Base-by-base conservation (phyloP, 1,140 invertebrate species). In the Danaus melanippus region DNA sequence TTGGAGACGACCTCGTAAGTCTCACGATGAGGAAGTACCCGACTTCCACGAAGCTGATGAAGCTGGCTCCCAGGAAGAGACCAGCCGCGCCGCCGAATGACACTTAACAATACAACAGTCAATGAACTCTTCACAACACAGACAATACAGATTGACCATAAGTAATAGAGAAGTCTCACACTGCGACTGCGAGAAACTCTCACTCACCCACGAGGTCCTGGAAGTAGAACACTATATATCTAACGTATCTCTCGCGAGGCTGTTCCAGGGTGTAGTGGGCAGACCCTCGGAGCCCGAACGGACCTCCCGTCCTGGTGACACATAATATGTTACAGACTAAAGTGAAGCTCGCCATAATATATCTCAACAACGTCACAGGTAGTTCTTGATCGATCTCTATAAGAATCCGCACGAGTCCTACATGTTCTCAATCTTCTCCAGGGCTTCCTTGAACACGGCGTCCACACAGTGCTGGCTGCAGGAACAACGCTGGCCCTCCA, bases 81-180 rank as follows among this genome's bases (percentile, higher is more conserved):
- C 91, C 90, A 0, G 89, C 88, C 3, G 90, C 90, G 1, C 90
- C 90, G 4, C 89, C 88, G 52, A 89, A 89, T 0, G 88, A 89
- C 5, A 89, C 90, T 62, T 60, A 53, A 43, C 48, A 8, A 62
- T 49, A 44, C 41, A 44, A 11, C 46, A 12, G 12, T 55, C 32
- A 47, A 12, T 12, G 12, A 50, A 32, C 49, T 50, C 39, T n/a
- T 10, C 12, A 12, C 3, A 55, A 43, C 6, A 32, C 21, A 32
- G 2, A 32, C 4, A 32, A 12, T 51, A 12, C 41, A 50, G 40
- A 46, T n/a, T n/a, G 21, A 11, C 15, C 15, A 43, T n/a, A n/a
- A n/a, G n/a, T n/a, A n/a, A n/a, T n/a, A n/a, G n/a, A n/a, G n/a
- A n/a, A n/a, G n/a, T n/a, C n/a, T n/a, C n/a, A n/a, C n/a, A n/a